Conservation (phyloP, 2,797 vertebrate genomes). For the Pempheris klunzingeri region DNA sequence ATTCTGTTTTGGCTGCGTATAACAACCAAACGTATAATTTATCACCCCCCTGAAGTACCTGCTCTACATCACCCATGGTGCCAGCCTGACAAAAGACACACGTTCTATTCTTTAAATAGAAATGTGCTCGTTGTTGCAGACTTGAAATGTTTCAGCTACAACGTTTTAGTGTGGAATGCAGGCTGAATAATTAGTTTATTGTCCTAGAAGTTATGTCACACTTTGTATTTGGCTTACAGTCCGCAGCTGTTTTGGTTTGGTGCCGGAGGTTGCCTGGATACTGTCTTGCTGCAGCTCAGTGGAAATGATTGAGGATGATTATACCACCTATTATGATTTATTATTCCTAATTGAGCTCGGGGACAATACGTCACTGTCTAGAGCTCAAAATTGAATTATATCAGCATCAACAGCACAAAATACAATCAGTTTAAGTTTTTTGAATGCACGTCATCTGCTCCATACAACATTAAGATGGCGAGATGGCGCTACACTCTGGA, state of each 20-base stretch:
- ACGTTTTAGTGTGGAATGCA: slow-evolving; percentile 50
- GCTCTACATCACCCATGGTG: slow-evolving; percentile 7
- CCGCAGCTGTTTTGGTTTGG: slow-evolving; percentile 65
- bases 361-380: slow-evolving; percentile 65
- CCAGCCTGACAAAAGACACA: slow-evolving; percentile 8
- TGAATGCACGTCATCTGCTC: slow-evolving; percentile 24
- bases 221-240: slow-evolving; percentile 50
- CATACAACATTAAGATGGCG: slow-evolving; percentile 12
- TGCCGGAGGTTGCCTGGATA: slow-evolving; percentile 71
- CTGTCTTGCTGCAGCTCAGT: slow-evolving; percentile 54
- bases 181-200: slow-evolving; percentile 58
- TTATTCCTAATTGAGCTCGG: slow-evolving; percentile 64
- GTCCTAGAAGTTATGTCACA: slow-evolving; percentile 59
- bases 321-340: slow-evolving; percentile 70
- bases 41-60: slow-evolving; percentile 37
- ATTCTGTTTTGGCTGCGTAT: slow-evolving; percentile 35
- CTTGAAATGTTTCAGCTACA: slow-evolving; percentile 39
- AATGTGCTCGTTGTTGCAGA: slow-evolving; percentile 13
- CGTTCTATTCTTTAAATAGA: slow-evolving; percentile 29
- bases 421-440: slow-evolving; percentile 23
- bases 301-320: slow-evolving; percentile 69
- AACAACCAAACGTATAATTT: slow-evolving; percentile 56
- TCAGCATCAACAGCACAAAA: slow-evolving; percentile 31
- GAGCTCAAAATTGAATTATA: slow-evolving; percentile 58
- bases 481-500: slow-evolving; percentile 10